Conservation (phyloP, 1,140 invertebrate genomes). For the Cheumatopsyche charites region DNA sequence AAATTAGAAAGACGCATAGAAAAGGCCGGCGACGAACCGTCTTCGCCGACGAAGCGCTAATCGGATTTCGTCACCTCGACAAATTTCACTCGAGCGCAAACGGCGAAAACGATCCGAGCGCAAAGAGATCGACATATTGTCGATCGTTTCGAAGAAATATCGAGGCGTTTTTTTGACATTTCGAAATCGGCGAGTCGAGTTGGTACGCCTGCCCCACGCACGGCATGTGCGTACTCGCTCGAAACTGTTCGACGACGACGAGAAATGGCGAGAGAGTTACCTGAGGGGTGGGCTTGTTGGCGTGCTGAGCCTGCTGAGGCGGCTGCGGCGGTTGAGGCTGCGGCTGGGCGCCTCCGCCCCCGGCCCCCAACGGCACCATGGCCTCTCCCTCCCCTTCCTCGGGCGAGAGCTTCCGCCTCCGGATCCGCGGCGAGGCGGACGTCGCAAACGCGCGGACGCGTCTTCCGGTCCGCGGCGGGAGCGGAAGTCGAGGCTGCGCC, state of each 20-base stretch:
- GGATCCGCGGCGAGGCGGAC: background rate
- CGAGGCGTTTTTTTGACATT: background rate
- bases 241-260: background rate
- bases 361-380: slow-evolving; percentile 63
- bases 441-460: background rate
- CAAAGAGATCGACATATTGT: too few species aligned
- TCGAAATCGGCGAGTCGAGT: background rate
- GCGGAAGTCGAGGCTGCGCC: too few species aligned
- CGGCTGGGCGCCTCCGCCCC: slow-evolving; percentile 59
- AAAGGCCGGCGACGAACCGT: too few species aligned
- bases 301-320: slow-evolving; percentile 54
- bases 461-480: background rate
- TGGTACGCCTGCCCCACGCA: background rate
- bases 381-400: too few species aligned
- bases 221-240: background rate
- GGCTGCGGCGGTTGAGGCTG: slow-evolving; percentile 60
- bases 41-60: too few species aligned
- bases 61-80: too few species aligned
- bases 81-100: too few species aligned
- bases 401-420: background rate
- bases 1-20: too few species aligned
- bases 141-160: too few species aligned
- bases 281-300: slow-evolving; percentile 42
- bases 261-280: slow-evolving; percentile 48
- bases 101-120: too few species aligned